Conservation (phyloP, 1,140 invertebrate genomes). For the Coelopa frigida region DNA sequence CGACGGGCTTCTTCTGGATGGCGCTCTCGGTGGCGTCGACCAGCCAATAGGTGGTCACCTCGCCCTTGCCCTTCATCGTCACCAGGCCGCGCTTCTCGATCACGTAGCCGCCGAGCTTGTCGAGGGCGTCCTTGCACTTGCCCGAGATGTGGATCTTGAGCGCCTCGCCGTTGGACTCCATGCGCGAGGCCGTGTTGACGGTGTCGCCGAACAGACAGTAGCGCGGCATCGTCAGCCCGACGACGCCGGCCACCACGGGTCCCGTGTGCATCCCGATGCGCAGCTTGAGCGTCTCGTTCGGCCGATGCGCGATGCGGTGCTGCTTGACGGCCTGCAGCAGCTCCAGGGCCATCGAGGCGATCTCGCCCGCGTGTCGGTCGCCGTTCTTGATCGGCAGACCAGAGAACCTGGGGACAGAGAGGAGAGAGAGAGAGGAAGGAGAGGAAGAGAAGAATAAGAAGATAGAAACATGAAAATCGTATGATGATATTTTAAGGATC, state of each 20-base stretch:
- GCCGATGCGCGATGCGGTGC: slow-evolving; percentile 86
- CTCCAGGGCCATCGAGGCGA: slow-evolving; percentile 93
- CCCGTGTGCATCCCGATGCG: slow-evolving; percentile 84
- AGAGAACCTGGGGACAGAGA: slow-evolving; percentile 58
- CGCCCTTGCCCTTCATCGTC: slow-evolving; percentile 85
- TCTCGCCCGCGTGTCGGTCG: slow-evolving; percentile 87
- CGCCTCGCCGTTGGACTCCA: slow-evolving; percentile 91
- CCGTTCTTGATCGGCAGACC: slow-evolving; percentile 89
- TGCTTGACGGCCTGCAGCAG: slow-evolving; percentile 82
- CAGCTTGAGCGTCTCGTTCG: slow-evolving; percentile 83
- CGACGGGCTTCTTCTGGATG: slow-evolving; percentile 74
- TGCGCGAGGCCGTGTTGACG: slow-evolving; percentile 84
- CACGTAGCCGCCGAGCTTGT: slow-evolving; percentile 80
- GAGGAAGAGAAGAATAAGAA: background rate
- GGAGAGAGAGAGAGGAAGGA: background rate
- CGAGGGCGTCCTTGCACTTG: slow-evolving; percentile 74
- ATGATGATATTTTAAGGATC: too few relatives aligned
- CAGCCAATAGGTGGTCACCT: slow-evolving; percentile 81
- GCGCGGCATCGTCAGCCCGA: slow-evolving; percentile 93
- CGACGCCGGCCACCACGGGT: slow-evolving; percentile 88
- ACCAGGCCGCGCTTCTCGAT: slow-evolving; percentile 79
- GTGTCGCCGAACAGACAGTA: slow-evolving; percentile 94
- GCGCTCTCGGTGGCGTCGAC: slow-evolving; percentile 73
- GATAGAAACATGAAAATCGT: background rate
- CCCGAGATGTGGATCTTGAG: slow-evolving; percentile 86